These are phyloP conservation scores for Danio choprae DNA, from an alignment of 2,797 vertebrate species.

Conservation along the genomic window DNA sequence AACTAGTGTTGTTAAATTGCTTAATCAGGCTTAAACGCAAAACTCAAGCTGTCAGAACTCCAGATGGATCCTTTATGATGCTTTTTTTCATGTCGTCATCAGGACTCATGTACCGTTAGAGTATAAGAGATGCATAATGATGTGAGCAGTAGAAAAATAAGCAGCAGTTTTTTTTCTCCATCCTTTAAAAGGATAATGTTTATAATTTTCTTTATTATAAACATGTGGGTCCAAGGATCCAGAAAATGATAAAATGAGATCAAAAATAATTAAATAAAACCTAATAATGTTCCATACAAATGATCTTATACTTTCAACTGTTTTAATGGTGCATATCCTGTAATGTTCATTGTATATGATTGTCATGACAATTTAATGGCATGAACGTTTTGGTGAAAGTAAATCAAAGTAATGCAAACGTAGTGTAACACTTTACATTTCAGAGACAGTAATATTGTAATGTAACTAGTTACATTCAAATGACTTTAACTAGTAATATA, in stretches of 20 bases:
- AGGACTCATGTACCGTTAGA: conserved; percentile 6
- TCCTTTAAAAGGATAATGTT: neutral
- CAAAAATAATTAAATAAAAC: no score
- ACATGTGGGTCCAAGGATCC: neutral
- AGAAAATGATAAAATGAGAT: no score
- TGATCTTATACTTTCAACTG: no score
- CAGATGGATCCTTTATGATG: conserved; percentile 6
- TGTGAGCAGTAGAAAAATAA: neutral
- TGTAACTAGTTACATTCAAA: neutral
- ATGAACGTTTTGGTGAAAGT: neutral
- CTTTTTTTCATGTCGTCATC: neutral
- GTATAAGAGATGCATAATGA: conserved; percentile 14
- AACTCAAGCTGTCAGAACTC: conserved; percentile 23
- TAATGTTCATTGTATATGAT: no score
- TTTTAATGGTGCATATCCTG: no score
- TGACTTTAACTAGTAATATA: no score
- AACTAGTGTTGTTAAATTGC: conserved; percentile 8
- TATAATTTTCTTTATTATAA: neutral
- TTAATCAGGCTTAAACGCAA: conserved; percentile 3
- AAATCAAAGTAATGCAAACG: neutral
- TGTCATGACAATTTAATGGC: no score
- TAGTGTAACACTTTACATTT: neutral
- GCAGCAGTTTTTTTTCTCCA: neutral
- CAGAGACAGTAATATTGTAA: neutral
- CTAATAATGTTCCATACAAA: no score